Percentiles rank a stretch among this genome's conserved stretches.
Conservation (phyloP, 1,140 invertebrate genomes). For the Diploscapter pachys region DNA sequence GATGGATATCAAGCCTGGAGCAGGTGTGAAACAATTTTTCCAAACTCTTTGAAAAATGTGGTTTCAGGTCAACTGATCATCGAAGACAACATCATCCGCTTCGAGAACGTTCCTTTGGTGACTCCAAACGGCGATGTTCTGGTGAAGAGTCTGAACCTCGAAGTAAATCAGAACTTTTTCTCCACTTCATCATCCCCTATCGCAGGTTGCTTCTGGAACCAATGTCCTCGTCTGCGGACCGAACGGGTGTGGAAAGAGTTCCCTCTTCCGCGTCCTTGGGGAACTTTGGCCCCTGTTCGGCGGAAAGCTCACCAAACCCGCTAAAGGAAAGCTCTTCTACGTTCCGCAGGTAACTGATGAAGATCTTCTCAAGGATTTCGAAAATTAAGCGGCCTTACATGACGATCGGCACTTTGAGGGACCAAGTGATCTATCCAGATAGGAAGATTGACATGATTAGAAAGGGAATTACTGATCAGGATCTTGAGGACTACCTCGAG, state of each 20-base stretch:
- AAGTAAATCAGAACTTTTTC: conserved; percentile 66
- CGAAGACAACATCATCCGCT: conserved; percentile 85
- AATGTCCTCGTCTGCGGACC: conserved; percentile 95
- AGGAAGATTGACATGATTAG: conserved; percentile 77
- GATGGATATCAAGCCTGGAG: conserved; percentile 26
- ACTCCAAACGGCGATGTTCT: conserved; percentile 95
- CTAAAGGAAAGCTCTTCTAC: conserved; percentile 88
- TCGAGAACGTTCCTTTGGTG: conserved; percentile 86
- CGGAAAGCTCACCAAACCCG: conserved; percentile 77
- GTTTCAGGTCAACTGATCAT: conserved; percentile 74
- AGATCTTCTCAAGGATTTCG: not conserved
- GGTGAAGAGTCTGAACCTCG: conserved; percentile 80
- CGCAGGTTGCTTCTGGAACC: conserved; percentile 83
- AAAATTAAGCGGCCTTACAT: conserved; percentile 77
- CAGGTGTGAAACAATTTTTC: conserved; percentile 18
- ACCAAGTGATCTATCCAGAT: conserved; percentile 95
- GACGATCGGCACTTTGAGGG: conserved; percentile 81
- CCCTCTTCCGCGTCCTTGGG: conserved; percentile 62
- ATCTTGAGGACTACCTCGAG: conserved; percentile 69
- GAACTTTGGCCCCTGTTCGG: conserved; percentile 92
- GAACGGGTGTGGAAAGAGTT: conserved; percentile 91
- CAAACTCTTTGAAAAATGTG: not conserved
- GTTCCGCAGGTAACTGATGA: conserved; percentile 69
- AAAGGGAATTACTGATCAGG: conserved; percentile 70
- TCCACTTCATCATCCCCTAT: too few relatives aligned